phyloP scores from a whole-genome alignment of 2,888 invertebrate species.

The Rhorus exstirpatorius region DNA sequence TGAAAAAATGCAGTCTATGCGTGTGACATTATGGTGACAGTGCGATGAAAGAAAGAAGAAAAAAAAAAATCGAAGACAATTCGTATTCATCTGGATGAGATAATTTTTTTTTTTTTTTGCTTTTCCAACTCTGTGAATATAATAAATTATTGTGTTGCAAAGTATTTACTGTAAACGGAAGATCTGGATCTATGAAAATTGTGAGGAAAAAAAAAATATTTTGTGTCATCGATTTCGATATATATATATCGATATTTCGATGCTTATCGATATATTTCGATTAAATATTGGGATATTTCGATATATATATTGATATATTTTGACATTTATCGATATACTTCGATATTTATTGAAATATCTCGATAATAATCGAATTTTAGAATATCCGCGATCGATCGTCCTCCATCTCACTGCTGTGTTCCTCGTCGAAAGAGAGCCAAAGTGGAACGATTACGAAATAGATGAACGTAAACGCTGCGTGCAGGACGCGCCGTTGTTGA shows the following conservation, averaged over 20 bases:
- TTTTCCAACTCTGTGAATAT: conserved; percentile 42
- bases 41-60: not conserved
- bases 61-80: conserved; percentile 12
- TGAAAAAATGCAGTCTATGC: too few relatives aligned
- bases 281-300: too few relatives aligned
- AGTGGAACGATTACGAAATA: conserved; percentile 14
- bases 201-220: conserved; percentile 6
- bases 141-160: conserved; percentile 22
- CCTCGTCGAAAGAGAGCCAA: conserved; percentile 35
- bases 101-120: not conserved
- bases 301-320: too few relatives aligned
- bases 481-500: conserved; percentile 66
- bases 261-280: conserved; percentile 4
- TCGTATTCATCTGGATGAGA: conserved; percentile 21
- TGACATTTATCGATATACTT: too few relatives aligned
- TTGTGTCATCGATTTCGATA: conserved; percentile 21
- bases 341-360: too few relatives aligned
- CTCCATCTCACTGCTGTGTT: not conserved
- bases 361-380: too few relatives aligned
- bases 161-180: conserved; percentile 35
- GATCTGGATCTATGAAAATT: conserved; percentile 15
- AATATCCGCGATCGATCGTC: not conserved
- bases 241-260: not conserved
- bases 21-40: not conserved
- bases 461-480: conserved; percentile 60